Conservation (phyloP, 1,140 invertebrate genomes). For the Drosophila hydei region DNA sequence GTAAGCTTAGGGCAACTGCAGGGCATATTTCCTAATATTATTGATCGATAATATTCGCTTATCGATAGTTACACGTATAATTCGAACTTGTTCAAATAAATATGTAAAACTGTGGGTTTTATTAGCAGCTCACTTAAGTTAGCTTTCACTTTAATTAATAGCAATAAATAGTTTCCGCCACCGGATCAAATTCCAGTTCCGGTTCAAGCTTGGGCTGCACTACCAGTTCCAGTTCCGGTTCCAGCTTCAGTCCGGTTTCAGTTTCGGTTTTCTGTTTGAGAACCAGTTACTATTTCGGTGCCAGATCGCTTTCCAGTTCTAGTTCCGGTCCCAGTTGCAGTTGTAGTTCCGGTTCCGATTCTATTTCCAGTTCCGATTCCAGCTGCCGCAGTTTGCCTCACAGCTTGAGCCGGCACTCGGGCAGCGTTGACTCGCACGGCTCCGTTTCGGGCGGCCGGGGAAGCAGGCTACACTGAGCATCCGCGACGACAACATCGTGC, state of each 20-base stretch:
- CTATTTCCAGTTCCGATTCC: slow-evolving; percentile 3
- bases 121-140: slow-evolving; percentile 33
- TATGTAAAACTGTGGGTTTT: slow-evolving; percentile 19
- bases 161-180: slow-evolving; percentile 42
- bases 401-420: slow-evolving; percentile 84
- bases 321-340: not conserved
- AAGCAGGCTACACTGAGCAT: slow-evolving; percentile 87
- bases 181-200: slow-evolving; percentile 1
- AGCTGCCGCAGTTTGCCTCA: slow-evolving; percentile 38
- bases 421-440: slow-evolving; percentile 86
- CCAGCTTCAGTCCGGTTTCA: not conserved
- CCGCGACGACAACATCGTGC: slow-evolving; percentile 88
- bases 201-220: not conserved
- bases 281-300: not conserved
- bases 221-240: not conserved
- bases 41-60: slow-evolving; percentile 2
- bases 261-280: not conserved
- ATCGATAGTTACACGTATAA: slow-evolving; percentile 9
- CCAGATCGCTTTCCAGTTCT: not conserved
- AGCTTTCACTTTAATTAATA: slow-evolving; percentile 39
- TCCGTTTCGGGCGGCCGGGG: slow-evolving; percentile 87
- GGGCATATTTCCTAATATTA: slow-evolving; percentile 3
- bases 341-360: not conserved
- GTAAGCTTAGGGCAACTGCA: not conserved
- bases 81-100: slow-evolving; percentile 34